These are phyloP conservation scores for Sturnus vulgaris DNA, from an alignment of 2,113 vertebrate species.

Conservation along the genomic window DNA sequence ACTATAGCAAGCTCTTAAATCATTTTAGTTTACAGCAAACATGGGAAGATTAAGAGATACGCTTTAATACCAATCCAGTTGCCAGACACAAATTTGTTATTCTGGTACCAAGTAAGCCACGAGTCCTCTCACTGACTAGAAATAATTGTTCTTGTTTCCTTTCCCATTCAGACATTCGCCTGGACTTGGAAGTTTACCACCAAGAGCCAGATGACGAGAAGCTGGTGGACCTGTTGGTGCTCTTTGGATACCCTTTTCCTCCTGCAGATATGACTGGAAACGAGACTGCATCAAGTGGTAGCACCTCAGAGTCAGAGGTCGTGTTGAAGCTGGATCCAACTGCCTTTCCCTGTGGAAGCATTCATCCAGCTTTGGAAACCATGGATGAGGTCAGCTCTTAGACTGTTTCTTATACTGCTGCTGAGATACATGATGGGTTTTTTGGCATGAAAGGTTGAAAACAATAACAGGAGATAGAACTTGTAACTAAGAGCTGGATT, in stretches of 20 bases:
- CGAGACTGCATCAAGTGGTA: constrained; percentile 30
- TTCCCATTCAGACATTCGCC: constrained; percentile 81
- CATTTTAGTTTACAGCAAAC: not conserved
- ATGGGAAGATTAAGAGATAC: not conserved
- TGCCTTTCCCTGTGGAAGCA: constrained; percentile 14
- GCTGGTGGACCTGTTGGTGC: constrained; percentile 81
- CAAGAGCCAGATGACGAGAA: constrained; percentile 66
- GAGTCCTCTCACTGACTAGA: not conserved
- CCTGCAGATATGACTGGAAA: constrained; percentile 69
- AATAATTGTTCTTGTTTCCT: not conserved
- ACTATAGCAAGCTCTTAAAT: not conserved
- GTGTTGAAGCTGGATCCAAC: constrained; percentile 1
- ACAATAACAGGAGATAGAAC: not conserved
- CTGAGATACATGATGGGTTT: constrained; percentile 27
- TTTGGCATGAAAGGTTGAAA: constrained; percentile 16
- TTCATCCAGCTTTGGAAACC: not conserved
- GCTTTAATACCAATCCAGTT: not conserved
- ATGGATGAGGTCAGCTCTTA: constrained; percentile 63
- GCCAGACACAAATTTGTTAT: not conserved
- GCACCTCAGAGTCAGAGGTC: not conserved
- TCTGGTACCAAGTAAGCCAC: not conserved
- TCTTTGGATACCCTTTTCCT: constrained; percentile 81
- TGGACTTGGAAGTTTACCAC: constrained; percentile 87
- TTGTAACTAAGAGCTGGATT: constrained; percentile 37
- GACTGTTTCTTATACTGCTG: not conserved